Conservation (phyloP, 2,797 vertebrate genomes). For the Clangula hyemalis region DNA sequence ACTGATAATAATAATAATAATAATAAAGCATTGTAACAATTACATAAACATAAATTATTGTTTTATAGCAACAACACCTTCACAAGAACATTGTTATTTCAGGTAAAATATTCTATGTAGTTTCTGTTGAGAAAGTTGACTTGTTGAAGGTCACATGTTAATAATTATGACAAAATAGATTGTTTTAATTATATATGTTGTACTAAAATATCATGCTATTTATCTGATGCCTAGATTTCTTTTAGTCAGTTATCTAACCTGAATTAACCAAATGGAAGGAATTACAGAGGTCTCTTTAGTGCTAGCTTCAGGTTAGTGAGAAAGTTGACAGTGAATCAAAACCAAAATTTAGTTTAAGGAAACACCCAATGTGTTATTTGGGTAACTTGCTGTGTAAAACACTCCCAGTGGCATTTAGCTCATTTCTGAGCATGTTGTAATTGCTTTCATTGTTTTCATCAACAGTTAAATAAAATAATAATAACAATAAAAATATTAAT, state of each 20-base stretch:
- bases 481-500: too few species aligned
- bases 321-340: not conserved
- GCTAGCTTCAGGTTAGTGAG: not conserved
- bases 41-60: not conserved
- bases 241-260: not conserved
- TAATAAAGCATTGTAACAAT: not conserved
- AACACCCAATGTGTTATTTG: not conserved
- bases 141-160: conserved; percentile 26
- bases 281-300: not conserved
- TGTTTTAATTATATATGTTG: conserved; percentile 21
- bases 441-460: not conserved
- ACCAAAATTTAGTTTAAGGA: not conserved
- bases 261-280: not conserved
- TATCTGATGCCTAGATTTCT: conserved; percentile 5
- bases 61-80: not conserved
- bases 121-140: not conserved
- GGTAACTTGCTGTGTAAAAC: conserved; percentile 7
- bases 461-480: not conserved
- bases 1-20: not conserved
- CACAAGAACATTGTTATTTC: not conserved
- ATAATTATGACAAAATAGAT: conserved; percentile 26
- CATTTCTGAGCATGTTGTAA: not conserved
- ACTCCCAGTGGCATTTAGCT: not conserved
- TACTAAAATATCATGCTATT: not conserved
- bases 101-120: not conserved